Conservation (phyloP, 2,797 vertebrate genomes). For the Eidolon dupreanum region DNA sequence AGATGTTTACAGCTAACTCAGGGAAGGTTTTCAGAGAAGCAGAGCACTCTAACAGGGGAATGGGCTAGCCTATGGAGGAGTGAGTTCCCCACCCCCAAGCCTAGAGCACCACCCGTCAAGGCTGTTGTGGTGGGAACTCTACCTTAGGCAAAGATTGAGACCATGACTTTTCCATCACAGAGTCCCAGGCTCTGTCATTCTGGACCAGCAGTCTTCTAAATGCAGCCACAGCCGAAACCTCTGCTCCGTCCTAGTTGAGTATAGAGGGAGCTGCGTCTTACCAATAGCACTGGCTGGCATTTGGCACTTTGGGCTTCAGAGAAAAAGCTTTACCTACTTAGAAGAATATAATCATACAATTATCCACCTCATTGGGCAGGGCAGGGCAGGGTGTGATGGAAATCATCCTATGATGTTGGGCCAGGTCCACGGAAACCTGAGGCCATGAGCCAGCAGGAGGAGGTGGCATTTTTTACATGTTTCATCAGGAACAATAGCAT, state of each 20-base stretch:
- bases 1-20: neutral
- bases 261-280: neutral
- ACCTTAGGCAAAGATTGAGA: too few relatives aligned
- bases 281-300: neutral
- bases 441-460: neutral
- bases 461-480: too few relatives aligned
- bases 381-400: neutral
- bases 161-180: neutral
- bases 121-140: neutral
- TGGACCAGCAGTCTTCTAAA: neutral
- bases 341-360: neutral
- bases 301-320: neutral
- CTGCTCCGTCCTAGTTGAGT: neutral
- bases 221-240: neutral
- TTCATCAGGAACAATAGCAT: neutral
- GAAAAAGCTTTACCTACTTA: neutral
- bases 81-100: accelerated
- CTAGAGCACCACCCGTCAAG: neutral
- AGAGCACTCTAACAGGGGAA: neutral
- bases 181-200: neutral
- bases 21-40: neutral
- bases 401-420: neutral
- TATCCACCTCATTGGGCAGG: neutral
- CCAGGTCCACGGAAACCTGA: neutral
- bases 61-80: neutral